Evolutionary conservation across 2,888 invertebrate genomes (phyloP), one percentile per base, ranked within the genome.

Genomic region (Stictocephala bisonia): DNA sequence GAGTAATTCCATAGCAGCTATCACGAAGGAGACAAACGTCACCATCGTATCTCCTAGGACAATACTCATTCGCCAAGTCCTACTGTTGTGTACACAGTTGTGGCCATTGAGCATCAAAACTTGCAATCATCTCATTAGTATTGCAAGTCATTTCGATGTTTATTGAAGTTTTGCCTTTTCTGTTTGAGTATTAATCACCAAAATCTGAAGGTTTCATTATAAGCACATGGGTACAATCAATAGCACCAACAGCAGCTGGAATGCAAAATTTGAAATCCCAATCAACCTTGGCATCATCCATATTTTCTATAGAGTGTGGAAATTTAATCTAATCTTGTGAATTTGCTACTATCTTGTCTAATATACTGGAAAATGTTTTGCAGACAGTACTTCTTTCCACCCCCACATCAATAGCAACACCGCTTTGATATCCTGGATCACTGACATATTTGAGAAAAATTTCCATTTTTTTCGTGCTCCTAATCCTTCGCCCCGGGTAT

Each of bases 341-440:
- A 24, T 71, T 71, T 27, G 20, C 24, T 22, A 71, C 20, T 41
- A 58, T 71, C 31, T 58, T 35, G 44, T 58, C 58, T 26, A 56
- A 20, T 56, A 70, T 56, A 29, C 26, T 22, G 2, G 53, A 40
- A 50, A 70, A 53, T 15, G 56, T 70, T 58, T 44, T 71, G 15
- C 71, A 27, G 6, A 58, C 58, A 13, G 71, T 58, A 44, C 26
- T 71, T 58, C 41, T 35, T 20, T 71, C 26, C n/a, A 58, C 44
- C 20, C 58, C 71, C 2, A 70, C 40, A 27, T 70, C 70, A 40
- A 20, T 24, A 24, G 70, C 70, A 24, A 71, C 60, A 24, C 64
- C 48, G 48, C 71, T 71, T 60, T 60, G 60, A n/a, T 48, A 71
- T 4, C 58, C 56, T 29, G 58, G 71, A 15, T 71, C 58, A 58